phyloP scores from a whole-genome alignment of 2,797 vertebrate genomes.

The Myoxocephalus aenaeus region DNA sequence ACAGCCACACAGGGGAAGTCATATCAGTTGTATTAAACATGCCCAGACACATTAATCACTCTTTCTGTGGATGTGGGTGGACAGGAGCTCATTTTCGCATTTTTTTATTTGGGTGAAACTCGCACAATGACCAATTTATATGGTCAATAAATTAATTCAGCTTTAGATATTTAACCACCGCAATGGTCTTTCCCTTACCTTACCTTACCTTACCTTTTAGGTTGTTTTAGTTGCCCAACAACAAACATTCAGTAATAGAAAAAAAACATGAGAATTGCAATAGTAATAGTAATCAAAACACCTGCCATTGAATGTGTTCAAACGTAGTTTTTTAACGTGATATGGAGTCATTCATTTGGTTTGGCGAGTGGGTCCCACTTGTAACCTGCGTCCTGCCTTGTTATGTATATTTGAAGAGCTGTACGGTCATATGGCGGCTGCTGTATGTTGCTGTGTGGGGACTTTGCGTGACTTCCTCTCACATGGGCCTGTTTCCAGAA shows the following conservation, averaged over 20 bases:
- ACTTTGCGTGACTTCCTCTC: not conserved
- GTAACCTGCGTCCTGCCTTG: not conserved
- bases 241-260: not conserved
- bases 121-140: not conserved
- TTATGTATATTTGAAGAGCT: not conserved
- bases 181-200: not conserved
- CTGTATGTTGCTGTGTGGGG: not conserved
- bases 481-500: not conserved
- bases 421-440: not conserved
- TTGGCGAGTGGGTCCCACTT: not conserved
- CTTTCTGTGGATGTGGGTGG: conserved; percentile 7
- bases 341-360: too few species aligned
- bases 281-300: not conserved
- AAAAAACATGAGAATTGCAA: not conserved
- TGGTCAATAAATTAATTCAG: not conserved
- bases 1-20: conserved; percentile 38
- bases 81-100: not conserved
- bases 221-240: not conserved
- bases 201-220: not conserved
- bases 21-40: conserved; percentile 35
- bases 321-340: too few species aligned
- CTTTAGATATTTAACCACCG: not conserved
- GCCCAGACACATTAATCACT: conserved; percentile 35
- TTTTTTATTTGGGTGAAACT: not conserved
- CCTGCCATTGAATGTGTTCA: too few species aligned